A percentile compares a stretch with the other conserved stretches of the same genome.
Evolutionary conservation across 1,140 invertebrate genomes (phyloP).

Genomic region (Bombus balteatus): DNA sequence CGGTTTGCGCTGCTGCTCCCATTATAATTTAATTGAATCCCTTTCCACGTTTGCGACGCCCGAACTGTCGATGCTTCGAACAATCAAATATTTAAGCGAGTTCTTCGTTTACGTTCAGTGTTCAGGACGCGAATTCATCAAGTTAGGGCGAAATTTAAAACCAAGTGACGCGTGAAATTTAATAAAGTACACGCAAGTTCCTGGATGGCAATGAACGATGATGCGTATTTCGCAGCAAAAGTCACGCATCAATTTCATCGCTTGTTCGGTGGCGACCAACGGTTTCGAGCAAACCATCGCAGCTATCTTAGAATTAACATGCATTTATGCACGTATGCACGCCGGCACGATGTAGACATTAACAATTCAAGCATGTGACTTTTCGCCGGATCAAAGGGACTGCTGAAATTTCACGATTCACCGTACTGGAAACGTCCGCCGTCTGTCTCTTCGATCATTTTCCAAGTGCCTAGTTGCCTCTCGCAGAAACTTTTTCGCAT

Average conservation of each 20-base stretch:
- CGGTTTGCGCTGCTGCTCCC: neutral
- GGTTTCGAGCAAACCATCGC: no score
- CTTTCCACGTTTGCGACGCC: neutral
- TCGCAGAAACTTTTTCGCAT: conserved; percentile 40
- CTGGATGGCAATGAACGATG: conserved; percentile 3
- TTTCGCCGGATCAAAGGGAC: conserved; percentile 44
- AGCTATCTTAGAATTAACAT: conserved; percentile 31
- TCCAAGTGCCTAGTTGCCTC: neutral
- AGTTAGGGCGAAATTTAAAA: conserved; percentile 6
- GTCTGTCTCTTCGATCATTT: neutral
- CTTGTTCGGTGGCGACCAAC: neutral
- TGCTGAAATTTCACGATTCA: conserved; percentile 39
- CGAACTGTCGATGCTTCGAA: neutral
- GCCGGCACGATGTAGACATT: neutral
- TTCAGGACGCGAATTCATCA: neutral
- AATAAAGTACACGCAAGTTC: conserved; percentile 52
- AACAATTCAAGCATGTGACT: conserved; percentile 34
- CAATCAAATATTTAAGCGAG: conserved; percentile 11
- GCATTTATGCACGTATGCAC: conserved; percentile 7
- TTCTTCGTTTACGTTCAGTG: neutral
- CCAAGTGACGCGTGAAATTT: conserved; percentile 49
- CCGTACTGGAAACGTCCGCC: neutral
- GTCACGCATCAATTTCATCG: conserved; percentile 46
- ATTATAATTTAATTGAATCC: conserved; percentile 11
- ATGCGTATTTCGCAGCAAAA: conserved; percentile 14